Evolutionary conservation across 2,797 vertebrate species (phyloP), one percentile per base, ranked within the genome.

Genomic region (Tokudaia muenninki): DNA sequence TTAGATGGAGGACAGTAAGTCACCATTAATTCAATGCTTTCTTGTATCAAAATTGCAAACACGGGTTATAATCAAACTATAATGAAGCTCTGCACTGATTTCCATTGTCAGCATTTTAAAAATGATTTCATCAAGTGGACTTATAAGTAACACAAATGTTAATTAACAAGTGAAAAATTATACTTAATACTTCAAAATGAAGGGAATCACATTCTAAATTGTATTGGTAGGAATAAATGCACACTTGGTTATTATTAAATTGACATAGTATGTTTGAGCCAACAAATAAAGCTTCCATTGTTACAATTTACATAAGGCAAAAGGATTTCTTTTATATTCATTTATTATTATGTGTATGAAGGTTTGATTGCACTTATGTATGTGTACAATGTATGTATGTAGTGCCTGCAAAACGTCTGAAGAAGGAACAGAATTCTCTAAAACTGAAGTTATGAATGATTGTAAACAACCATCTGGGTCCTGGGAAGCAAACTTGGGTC

Each of bases 271-370:
- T 79, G 52, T 24, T 93, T 92, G 55, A 90, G 22, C 10, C 90
- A 86, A 82, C 80, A 81, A 87, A 97, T 97, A 97, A 94, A 95
- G 90, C 17, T 12, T 12, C 81, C 29, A 9, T 92, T 96, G 1
- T 95, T 96, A 93, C 91, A 92, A 61, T 93, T 87, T 91, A 83
- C 77, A 94, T 93, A 96, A 90, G 93, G n/a, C 26, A 31, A 63
- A 61, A 29, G 26, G 37, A 31, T 63, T 83, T 26, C 57, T 31
- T 61, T 83, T 44, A 47, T 17, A 83, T 63, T 31, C 57, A 63
- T 63, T 63, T 31, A 83, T 12, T 31, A 16, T 63, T 83, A 29
- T 83, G 37, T 10, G 22, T 81, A 37, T 37, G 22, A 57, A 24
- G 17, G 80, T 17, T 61, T 61, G 14, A 6, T 16, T 83, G 16